Evolutionary conservation across 2,888 invertebrate species (phyloP).

Genomic region (Palloptera scutellata): DNA sequence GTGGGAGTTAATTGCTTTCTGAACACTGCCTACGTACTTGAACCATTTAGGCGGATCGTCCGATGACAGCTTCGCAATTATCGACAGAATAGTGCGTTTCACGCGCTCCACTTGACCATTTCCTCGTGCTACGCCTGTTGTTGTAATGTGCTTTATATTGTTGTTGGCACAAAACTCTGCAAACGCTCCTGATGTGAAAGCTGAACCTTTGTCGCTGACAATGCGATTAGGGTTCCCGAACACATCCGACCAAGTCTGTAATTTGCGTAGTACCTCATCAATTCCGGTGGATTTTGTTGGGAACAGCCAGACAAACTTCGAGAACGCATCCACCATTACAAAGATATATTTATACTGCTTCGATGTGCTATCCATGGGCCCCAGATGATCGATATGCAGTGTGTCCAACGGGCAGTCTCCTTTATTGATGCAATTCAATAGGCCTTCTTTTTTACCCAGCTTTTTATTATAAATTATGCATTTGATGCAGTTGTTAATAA

Average conservation of each 20-base stretch:
- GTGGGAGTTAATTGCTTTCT: slow-evolving; percentile 26
- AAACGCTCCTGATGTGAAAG: slow-evolving; percentile 27
- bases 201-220: slow-evolving; percentile 23
- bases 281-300: slow-evolving; percentile 22
- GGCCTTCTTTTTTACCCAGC: slow-evolving; percentile 7
- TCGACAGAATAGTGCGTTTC: slow-evolving; percentile 22
- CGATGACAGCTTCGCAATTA: slow-evolving; percentile 16
- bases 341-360: slow-evolving; percentile 33
- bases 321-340: slow-evolving; percentile 27
- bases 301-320: slow-evolving; percentile 33
- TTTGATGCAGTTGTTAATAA: slow-evolving; percentile 7
- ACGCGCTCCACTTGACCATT: slow-evolving; percentile 22
- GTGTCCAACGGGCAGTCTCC: not conserved
- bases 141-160: slow-evolving; percentile 23
- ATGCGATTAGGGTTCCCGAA: slow-evolving; percentile 23
- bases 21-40: slow-evolving; percentile 29
- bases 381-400: slow-evolving; percentile 13
- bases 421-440: slow-evolving; percentile 9
- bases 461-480: slow-evolving; percentile 22
- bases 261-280: slow-evolving; percentile 24
- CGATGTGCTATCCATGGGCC: slow-evolving; percentile 31
- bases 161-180: slow-evolving; percentile 21
- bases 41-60: slow-evolving; percentile 29
- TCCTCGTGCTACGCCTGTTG: slow-evolving; percentile 24
- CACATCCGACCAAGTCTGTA: slow-evolving; percentile 17